Percentiles rank a stretch among this genome's conserved stretches.
phyloP scores from a whole-genome alignment of 2,888 invertebrate genomes.

The Agrotis puta region DNA sequence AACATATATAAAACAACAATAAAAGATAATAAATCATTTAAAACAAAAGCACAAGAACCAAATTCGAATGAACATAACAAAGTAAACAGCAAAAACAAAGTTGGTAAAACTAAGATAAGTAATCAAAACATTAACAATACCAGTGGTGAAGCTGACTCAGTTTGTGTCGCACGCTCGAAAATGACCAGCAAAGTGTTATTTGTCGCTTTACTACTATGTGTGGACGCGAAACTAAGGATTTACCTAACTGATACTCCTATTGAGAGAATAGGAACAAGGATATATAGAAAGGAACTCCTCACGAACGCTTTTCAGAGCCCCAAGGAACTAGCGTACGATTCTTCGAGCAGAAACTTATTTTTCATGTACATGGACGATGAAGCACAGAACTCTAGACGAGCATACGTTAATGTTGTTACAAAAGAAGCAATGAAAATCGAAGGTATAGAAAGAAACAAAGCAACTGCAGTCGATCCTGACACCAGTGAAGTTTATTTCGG shows the following conservation, averaged over 20 bases:
- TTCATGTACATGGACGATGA: constrained; percentile 87
- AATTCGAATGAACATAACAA: constrained; percentile 53
- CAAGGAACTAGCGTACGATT: constrained; percentile 85
- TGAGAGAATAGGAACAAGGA: constrained; percentile 78
- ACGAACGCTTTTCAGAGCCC: constrained; percentile 78
- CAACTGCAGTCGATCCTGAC: constrained; percentile 82
- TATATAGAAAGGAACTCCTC: constrained; percentile 82
- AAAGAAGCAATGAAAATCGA: constrained; percentile 78
- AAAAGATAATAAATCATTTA: constrained; percentile 52
- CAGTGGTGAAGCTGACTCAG: constrained; percentile 73
- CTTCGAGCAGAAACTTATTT: constrained; percentile 82
- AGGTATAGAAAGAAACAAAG: constrained; percentile 83
- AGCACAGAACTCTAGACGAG: constrained; percentile 83
- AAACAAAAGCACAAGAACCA: constrained; percentile 62
- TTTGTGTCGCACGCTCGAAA: constrained; percentile 68
- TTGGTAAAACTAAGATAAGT: constrained; percentile 74
- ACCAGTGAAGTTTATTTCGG: constrained; percentile 86
- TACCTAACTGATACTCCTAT: constrained; percentile 79
- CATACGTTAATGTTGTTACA: constrained; percentile 80
- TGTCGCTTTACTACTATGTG: constrained; percentile 66
- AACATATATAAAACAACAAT: constrained; percentile 21
- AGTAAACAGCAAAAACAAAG: constrained; percentile 64
- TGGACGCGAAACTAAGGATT: constrained; percentile 75
- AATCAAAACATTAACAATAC: constrained; percentile 73
- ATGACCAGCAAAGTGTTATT: constrained; percentile 67